Base-by-base conservation (phyloP, 2,113 vertebrate species). In the Parotia lawesii region DNA sequence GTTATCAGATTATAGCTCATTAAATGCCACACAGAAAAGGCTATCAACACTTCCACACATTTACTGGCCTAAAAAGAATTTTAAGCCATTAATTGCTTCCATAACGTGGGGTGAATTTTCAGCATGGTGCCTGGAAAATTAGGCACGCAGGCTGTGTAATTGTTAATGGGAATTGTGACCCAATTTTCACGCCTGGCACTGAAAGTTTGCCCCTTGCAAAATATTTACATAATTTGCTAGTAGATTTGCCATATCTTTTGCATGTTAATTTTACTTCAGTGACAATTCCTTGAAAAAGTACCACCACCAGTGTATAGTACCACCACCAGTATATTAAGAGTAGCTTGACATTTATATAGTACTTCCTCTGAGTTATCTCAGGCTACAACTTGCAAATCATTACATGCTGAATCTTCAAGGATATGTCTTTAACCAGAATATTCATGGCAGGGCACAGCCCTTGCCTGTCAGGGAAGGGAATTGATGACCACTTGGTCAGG, bases 181-280 rank as follows among this genome's bases (percentile, higher is more conserved):
- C 95, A 95, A 95, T 97, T 97, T 97, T 97, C 95, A 97, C 87
- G 95, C 95, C 94, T 95, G 85, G 93, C 96, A 94, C 94, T 96
- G 94, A 97, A 96, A 95, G 85, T 96, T 97, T 97, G 93, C 96
- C 96, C 95, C 95, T 97, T 96, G 96, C 95, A 96, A 96, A 97
- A 97, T 97, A 97, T 97, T 97, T 97, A 97, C 96, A 97, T 97
- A 97, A 97, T 96, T 97, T 97, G 94, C 96, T 85, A 97, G 95
- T 95, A 89, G 94, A 95, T 91, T 96, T 96, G 81, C 95, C 85
- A 47, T 95, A 95, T 93, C 92, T 96, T 94, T 90, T 88, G 93
- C 96, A 97, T 97, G 87, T 96, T 96, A 97, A 96, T 96, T 96
- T 96, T 67, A 92, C 60, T 91, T 92, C 86, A 64, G 76, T 92